Percentiles rank a stretch among this genome's conserved stretches.
phyloP scores from a whole-genome alignment of 2,888 invertebrate genomes.

The Ormia ochracea region DNA sequence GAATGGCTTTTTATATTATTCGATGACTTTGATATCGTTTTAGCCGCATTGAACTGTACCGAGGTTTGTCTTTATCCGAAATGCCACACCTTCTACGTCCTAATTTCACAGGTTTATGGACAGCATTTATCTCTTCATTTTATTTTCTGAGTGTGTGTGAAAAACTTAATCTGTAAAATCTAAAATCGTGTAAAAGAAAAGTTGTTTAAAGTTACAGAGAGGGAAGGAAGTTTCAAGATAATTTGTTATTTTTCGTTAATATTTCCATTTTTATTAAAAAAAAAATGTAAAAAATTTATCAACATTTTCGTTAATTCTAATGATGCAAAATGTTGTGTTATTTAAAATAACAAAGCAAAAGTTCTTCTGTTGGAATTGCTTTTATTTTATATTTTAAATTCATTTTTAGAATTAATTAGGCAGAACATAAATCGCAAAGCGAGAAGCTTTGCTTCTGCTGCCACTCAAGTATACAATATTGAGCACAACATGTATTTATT shows the following conservation, averaged over 20 bases:
- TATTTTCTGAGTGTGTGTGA: slow-evolving; percentile 16
- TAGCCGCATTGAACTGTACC: not conserved
- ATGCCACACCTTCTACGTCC: not conserved
- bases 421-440: no score
- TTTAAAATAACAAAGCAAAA: slow-evolving; percentile 28
- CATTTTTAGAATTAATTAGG: slow-evolving; percentile 55
- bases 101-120: slow-evolving; percentile 43
- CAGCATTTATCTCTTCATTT: slow-evolving; percentile 45
- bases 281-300: slow-evolving; percentile 6
- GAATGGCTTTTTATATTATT: no score
- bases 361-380: slow-evolving; percentile 9
- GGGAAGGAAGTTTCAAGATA: not conserved
- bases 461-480: no score
- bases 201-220: slow-evolving; percentile 8
- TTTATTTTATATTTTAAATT: slow-evolving; percentile 30
- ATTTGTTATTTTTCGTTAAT: slow-evolving; percentile 4
- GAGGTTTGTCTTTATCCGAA: not conserved
- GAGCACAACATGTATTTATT: no score
- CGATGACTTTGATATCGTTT: no score
- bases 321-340: slow-evolving; percentile 51
- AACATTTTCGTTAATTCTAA: slow-evolving; percentile 50
- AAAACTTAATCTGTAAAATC: slow-evolving; percentile 51
- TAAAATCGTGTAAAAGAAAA: slow-evolving; percentile 52
- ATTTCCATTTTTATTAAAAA: slow-evolving; percentile 7
- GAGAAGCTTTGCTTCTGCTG: no score